Evolutionary conservation across 2,113 vertebrate species (phyloP).

Genomic region (Leptobrachium ailaonicum): DNA sequence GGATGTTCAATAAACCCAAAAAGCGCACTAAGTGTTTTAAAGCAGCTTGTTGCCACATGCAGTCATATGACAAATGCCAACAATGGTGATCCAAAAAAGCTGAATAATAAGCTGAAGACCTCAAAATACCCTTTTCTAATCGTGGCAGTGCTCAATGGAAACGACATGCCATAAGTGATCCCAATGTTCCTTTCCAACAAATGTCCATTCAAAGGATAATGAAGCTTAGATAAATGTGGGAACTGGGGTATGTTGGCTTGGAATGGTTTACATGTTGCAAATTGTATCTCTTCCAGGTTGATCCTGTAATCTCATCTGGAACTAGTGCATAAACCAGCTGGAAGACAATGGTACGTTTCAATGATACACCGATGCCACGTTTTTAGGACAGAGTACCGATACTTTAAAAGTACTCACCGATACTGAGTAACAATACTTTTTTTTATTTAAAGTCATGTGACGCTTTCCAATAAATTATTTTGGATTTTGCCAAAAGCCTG

Average conservation of each 20-base stretch:
- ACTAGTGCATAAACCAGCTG: neutral
- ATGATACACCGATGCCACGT: too few relatives aligned
- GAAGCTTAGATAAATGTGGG: neutral
- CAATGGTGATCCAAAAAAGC: constrained; percentile 70
- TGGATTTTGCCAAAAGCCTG: too few relatives aligned
- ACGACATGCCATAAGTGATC: constrained; percentile 75
- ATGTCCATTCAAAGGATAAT: neutral
- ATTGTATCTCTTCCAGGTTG: constrained; percentile 63
- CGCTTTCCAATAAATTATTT: too few relatives aligned
- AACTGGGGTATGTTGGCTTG: neutral
- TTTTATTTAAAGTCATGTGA: too few relatives aligned
- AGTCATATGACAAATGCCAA: constrained; percentile 60
- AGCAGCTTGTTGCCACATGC: constrained; percentile 74
- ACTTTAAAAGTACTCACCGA: too few relatives aligned
- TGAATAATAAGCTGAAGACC: constrained; percentile 77
- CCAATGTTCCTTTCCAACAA: constrained; percentile 52
- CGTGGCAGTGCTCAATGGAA: constrained; percentile 74
- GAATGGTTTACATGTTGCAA: neutral
- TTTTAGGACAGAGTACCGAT: too few relatives aligned
- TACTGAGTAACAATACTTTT: too few relatives aligned
- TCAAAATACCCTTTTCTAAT: constrained; percentile 63
- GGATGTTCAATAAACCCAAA: constrained; percentile 64
- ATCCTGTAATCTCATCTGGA: neutral
- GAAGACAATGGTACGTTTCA: too few relatives aligned
- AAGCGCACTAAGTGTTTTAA: constrained; percentile 55